Evolutionary conservation across 1,140 invertebrate genomes (phyloP).

Genomic region (Drosophila nebulosa): DNA sequence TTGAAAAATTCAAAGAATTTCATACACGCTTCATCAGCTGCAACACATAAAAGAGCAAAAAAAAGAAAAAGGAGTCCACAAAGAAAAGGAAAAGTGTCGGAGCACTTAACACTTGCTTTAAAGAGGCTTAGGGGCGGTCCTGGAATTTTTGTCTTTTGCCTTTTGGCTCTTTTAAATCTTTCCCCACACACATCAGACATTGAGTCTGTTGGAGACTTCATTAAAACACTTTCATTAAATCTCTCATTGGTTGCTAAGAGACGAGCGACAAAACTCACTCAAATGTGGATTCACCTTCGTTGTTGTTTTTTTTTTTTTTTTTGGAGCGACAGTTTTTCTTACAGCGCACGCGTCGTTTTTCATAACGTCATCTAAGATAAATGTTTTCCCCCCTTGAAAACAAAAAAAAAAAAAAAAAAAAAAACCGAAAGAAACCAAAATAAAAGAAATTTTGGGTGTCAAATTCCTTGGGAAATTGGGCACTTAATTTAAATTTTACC

Average conservation of each 20-base stretch:
- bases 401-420: neutral
- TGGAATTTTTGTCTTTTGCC: neutral
- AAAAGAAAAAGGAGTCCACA: neutral
- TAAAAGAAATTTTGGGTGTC: constrained; percentile 5
- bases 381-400: neutral
- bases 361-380: constrained; percentile 5
- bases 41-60: constrained; percentile 7
- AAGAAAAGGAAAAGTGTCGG: constrained; percentile 2
- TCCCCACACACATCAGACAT: neutral
- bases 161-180: neutral
- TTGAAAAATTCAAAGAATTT: constrained; percentile 7
- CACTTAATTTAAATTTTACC: constrained; percentile 12
- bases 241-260: neutral
- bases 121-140: constrained; percentile 2
- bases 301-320: neutral
- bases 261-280: neutral
- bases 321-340: neutral
- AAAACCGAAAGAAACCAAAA: too few relatives aligned
- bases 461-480: constrained; percentile 13
- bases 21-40: constrained; percentile 2
- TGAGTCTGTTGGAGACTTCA: neutral
- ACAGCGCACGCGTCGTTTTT: constrained; percentile 6
- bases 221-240: neutral
- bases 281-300: neutral
- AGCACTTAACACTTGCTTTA: constrained; percentile 11